phyloP scores from a whole-genome alignment of 1,140 invertebrate species.

The Uloborus diversus region DNA sequence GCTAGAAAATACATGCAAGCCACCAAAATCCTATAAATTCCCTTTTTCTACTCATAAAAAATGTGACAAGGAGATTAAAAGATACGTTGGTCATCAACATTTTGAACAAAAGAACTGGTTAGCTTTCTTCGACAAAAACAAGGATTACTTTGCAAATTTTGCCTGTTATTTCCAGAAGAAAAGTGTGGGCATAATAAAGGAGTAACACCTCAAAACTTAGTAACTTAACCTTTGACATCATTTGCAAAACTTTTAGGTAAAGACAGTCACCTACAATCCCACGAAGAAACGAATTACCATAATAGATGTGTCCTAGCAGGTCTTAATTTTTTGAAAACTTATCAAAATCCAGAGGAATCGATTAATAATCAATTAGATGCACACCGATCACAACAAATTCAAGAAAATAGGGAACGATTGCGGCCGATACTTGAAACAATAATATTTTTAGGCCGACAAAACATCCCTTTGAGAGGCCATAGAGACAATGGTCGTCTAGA shows the following conservation, averaged over 20 bases:
- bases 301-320: background rate
- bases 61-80: no score
- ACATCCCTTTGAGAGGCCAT: slow-evolving; percentile 12
- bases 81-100: no score
- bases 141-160: background rate
- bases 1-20: no score
- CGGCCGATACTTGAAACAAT: slow-evolving; percentile 6
- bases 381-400: background rate
- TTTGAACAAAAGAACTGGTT: no score
- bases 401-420: slow-evolving; percentile 1
- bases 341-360: background rate
- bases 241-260: background rate
- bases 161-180: background rate
- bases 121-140: background rate
- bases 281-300: background rate
- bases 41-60: no score
- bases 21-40: no score
- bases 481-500: background rate
- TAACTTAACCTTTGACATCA: background rate
- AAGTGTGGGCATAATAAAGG: background rate
- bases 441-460: slow-evolving; percentile 2
- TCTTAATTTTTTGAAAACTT: background rate
- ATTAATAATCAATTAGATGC: background rate
- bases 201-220: no score
- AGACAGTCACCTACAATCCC: background rate